Evolutionary conservation across 2,797 vertebrate species (phyloP).

Genomic region (Miichthys miiuy): DNA sequence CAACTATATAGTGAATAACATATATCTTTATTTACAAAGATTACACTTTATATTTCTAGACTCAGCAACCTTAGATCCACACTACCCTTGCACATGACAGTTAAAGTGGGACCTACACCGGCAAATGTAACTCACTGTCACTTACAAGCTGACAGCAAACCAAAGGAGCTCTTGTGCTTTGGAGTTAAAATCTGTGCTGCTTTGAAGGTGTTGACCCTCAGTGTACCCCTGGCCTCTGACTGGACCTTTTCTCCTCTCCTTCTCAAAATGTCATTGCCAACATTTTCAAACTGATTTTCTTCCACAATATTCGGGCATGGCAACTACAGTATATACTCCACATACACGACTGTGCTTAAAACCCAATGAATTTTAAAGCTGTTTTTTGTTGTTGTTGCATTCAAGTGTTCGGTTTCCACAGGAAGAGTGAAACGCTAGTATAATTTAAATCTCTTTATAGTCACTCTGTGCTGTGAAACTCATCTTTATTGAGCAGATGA

Average conservation of each 20-base stretch:
- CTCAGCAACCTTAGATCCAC: neutral
- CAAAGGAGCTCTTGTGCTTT: conserved; percentile 29
- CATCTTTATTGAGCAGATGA: conserved; percentile 61
- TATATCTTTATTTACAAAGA: neutral
- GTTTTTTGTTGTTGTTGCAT: conserved; percentile 27
- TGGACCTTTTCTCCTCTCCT: conserved; percentile 24
- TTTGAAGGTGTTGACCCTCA: conserved; percentile 52
- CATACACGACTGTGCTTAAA: neutral
- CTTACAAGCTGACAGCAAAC: conserved; percentile 17
- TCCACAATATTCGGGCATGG: neutral
- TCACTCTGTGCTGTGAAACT: conserved; percentile 44
- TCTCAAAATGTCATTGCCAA: conserved; percentile 2
- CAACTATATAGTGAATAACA: neutral
- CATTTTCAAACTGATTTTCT: neutral
- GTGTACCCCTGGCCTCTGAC: conserved; percentile 34
- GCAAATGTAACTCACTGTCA: conserved; percentile 14
- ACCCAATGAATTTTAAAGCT: conserved; percentile 12
- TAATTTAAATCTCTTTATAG: conserved; percentile 46
- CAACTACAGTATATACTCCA: neutral
- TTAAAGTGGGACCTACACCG: conserved; percentile 14
- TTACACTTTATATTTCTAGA: neutral
- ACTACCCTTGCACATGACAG: neutral
- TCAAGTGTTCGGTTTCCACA: conserved; percentile 25
- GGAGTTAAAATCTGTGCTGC: conserved; percentile 12
- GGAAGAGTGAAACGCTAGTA: conserved; percentile 30